A percentile compares a stretch with the other conserved stretches of the same genome.
Evolutionary conservation across 2,113 vertebrate genomes (phyloP).

Genomic region (Coptodon bakossiorum): DNA sequence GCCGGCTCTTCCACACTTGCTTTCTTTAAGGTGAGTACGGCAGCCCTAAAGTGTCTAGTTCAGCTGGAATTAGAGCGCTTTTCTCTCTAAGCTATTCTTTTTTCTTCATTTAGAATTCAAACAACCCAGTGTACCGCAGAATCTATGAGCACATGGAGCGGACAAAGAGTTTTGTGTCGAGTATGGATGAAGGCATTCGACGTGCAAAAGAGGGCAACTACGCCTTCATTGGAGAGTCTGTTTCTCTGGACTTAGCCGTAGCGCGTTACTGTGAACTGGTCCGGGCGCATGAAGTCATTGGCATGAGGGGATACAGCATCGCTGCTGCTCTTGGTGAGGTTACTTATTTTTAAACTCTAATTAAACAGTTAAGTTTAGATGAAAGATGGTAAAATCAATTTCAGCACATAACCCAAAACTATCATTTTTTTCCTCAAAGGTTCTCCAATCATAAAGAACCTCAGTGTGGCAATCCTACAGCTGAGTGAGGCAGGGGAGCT

Average conservation of each 20-base stretch:
- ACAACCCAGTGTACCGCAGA: constrained; percentile 78
- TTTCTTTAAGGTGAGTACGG: constrained; percentile 78
- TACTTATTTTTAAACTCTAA: not conserved
- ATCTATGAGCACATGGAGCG: constrained; percentile 85
- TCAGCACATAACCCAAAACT: not conserved
- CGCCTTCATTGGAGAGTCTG: constrained; percentile 85
- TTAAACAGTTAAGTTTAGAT: not conserved
- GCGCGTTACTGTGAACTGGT: constrained; percentile 81
- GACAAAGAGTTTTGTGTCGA: constrained; percentile 74
- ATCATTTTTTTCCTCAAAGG: constrained; percentile 48
- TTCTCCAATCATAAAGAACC: constrained; percentile 75
- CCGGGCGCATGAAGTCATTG: constrained; percentile 76
- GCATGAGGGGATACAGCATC: constrained; percentile 82
- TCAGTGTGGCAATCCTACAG: constrained; percentile 80
- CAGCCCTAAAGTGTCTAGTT: not conserved
- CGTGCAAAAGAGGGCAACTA: constrained; percentile 76
- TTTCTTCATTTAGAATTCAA: constrained; percentile 74
- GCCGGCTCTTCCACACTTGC: constrained; percentile 77
- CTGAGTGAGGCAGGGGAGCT: constrained; percentile 78
- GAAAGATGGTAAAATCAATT: not conserved
- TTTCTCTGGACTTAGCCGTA: constrained; percentile 78
- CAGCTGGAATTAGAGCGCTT: not conserved
- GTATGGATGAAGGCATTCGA: constrained; percentile 79
- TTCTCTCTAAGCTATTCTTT: not conserved
- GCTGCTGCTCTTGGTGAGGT: constrained; percentile 73